These are phyloP conservation scores for Masnerella sp. DNA, from an alignment of 2,888 invertebrate species.

Conservation along the genomic window DNA sequence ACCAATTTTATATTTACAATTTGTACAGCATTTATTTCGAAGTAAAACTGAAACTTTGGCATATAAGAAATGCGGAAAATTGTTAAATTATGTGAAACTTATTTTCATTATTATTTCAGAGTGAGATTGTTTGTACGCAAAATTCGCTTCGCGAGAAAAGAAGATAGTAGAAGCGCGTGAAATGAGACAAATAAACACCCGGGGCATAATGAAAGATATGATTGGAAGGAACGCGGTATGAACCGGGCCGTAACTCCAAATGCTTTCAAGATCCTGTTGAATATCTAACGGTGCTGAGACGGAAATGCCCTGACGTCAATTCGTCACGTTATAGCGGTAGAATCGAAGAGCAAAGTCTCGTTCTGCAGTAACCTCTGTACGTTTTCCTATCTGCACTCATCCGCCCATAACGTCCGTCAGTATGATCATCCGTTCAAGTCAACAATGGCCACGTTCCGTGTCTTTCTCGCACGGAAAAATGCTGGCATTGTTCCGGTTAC, in stretches of 20 bases:
- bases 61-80: no score
- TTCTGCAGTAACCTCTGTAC: slow-evolving; percentile 27
- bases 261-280: slow-evolving; percentile 36
- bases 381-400: slow-evolving; percentile 36
- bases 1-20: no score
- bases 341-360: slow-evolving; percentile 32
- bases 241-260: slow-evolving; percentile 34
- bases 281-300: slow-evolving; percentile 41
- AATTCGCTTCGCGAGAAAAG: not conserved
- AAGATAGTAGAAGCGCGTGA: not conserved
- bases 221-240: slow-evolving; percentile 12
- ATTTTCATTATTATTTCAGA: no score
- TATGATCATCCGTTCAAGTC: slow-evolving; percentile 22
- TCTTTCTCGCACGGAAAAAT: slow-evolving; percentile 19
- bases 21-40: no score
- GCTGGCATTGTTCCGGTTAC: slow-evolving; percentile 40
- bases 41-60: no score
- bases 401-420: slow-evolving; percentile 38
- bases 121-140: no score
- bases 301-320: slow-evolving; percentile 48
- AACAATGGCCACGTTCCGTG: slow-evolving; percentile 24
- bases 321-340: slow-evolving; percentile 40
- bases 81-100: no score
- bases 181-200: slow-evolving; percentile 11
- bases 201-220: slow-evolving; percentile 4